Evolutionary conservation across 2,888 invertebrate genomes (phyloP), one percentile per base, ranked within the genome.

Genomic region (Thera obeliscata): DNA sequence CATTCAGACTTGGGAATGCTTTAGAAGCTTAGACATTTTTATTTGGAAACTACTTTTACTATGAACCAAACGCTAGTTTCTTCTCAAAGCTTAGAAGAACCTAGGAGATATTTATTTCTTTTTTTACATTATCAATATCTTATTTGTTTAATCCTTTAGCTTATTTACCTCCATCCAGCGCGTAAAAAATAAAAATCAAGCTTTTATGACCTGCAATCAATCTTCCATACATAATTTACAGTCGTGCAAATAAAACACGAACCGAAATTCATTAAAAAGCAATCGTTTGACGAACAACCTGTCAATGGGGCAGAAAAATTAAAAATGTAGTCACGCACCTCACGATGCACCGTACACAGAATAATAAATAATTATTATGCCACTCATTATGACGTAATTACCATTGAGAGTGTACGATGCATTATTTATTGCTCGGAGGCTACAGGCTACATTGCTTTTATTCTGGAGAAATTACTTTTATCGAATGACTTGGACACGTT

Each of bases 381-480:
- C 81, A 76, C 84, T 89, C 86, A 87, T 90, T 89, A 88, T 82
- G 79, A 79, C 80, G 79, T 88, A 84, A 91, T 90, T 89, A 87
- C 77, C 85, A 86, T 88, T 84, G 83, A 85, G 87, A 79, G 79
- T 80, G 77, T 69, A 76, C 77, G 68, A 84, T 86, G 82, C 81
- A 84, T 87, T 86, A 88, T 88, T 87, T 85, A 87, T 84, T 11
- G 57, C 52, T 43, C 49, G 49, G 63, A 63, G 63, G 69, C 56
- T 56, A 56, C 63, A 41, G 61, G 48, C 54, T 49, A 46, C 9
- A 33, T 46, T 54, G 36, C 8, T 64, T 36, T 35, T 61, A 61
- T 56, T 65, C 58, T 65, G 57, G 60, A 5, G 22, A 35, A 59
- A 61, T 52, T 56, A 55, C 49, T 68, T 67, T 55, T 68, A 64